These are phyloP conservation scores for Augiades crinisus DNA, from an alignment of 2,888 invertebrate genomes.

Conservation along the genomic window DNA sequence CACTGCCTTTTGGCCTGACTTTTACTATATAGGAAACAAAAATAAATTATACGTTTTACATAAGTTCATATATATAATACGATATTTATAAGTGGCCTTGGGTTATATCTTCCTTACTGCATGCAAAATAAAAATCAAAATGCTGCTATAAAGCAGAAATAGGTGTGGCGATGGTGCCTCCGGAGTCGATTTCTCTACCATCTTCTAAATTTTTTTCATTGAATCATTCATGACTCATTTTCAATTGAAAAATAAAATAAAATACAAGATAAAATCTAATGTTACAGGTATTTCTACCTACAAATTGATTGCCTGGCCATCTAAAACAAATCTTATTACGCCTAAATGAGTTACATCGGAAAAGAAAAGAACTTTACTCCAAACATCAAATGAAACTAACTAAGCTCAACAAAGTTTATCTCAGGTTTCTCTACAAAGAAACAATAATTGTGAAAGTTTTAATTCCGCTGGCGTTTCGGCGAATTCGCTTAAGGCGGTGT, in stretches of 20 bases:
- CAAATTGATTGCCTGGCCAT: not conserved
- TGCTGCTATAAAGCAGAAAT: too few relatives aligned
- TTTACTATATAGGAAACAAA: too few relatives aligned
- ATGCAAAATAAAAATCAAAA: too few relatives aligned
- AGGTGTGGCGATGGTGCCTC: too few relatives aligned
- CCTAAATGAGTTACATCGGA: not conserved
- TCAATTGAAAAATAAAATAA: not conserved
- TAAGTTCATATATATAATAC: too few relatives aligned
- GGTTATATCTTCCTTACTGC: too few relatives aligned
- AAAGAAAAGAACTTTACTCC: not conserved
- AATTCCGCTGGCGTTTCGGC: slow-evolving; percentile 36
- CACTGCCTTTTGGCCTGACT: too few relatives aligned
- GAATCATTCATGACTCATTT: too few relatives aligned
- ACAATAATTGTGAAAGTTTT: slow-evolving; percentile 46
- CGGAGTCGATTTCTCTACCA: too few relatives aligned
- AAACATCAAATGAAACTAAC: slow-evolving; percentile 26
- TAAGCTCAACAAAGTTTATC: slow-evolving; percentile 34
- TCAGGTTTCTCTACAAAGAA: slow-evolving; percentile 38
- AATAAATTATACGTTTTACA: too few relatives aligned
- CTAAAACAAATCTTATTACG: not conserved
- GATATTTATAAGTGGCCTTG: too few relatives aligned
- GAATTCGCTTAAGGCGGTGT: slow-evolving; percentile 21
- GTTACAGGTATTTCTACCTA: not conserved
- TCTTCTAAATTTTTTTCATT: too few relatives aligned
- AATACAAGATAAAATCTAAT: not conserved